Percentiles rank a stretch among this genome's conserved stretches.
Conservation (phyloP, 2,797 vertebrate species). For the Tapera naevia region DNA sequence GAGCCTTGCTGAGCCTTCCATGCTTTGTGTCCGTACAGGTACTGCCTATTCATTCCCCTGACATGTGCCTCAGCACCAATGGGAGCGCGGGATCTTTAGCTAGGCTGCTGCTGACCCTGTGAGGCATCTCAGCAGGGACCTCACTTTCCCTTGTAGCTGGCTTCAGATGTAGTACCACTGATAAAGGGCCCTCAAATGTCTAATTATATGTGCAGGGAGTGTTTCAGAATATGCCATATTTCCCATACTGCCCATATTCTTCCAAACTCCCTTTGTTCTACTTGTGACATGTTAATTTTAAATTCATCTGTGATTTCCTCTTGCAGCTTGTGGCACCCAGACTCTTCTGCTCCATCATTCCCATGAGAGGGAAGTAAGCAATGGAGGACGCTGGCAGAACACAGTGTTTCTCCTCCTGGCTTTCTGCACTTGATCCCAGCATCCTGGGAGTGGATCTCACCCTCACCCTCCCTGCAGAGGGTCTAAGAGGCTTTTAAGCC, state of each 20-base stretch:
- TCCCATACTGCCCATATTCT: background rate
- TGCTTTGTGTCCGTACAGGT: background rate
- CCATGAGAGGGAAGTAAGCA: background rate
- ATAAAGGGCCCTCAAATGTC: background rate
- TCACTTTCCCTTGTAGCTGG: background rate
- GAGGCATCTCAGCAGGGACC: background rate
- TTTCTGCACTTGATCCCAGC: background rate
- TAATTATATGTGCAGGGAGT: background rate
- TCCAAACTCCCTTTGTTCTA: background rate
- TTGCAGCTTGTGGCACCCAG: background rate
- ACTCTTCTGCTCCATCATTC: background rate
- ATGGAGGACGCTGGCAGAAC: background rate
- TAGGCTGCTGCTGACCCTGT: background rate
- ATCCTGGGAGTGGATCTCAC: background rate
- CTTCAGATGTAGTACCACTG: background rate
- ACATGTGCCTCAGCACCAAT: background rate
- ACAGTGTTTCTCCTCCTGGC: background rate
- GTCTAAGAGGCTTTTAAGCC: background rate
- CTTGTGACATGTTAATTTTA: background rate
- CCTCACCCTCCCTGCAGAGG: background rate
- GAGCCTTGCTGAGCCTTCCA: background rate
- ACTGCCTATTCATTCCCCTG: background rate
- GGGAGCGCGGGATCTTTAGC: background rate
- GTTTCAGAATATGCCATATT: rapidly evolving
- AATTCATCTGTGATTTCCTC: background rate